Evolutionary conservation across 64 coral and sea anemone genomes (phyloP), one percentile per base, ranked within the genome.

Genomic region (Hydrozoanthus tunicans): DNA sequence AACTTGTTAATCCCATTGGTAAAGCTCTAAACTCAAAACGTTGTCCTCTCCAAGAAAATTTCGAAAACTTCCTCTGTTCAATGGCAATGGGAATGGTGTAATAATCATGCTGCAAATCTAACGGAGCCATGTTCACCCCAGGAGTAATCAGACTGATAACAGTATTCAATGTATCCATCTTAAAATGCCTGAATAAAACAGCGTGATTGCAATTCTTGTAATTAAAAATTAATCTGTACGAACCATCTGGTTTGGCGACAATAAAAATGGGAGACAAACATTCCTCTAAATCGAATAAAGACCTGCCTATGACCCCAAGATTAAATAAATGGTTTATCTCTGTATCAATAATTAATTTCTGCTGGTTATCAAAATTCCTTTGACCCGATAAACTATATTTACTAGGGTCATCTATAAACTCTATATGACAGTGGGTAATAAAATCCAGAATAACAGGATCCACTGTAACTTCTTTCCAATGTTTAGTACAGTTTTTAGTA

Each of bases 31-130:
- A 88, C 13, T 88, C 66, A 63, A 78, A 90, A 24, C 59, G 59
- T 32, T 90, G 89, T 9, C 78, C 79, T 58, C 60, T 60, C 90
- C 79, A 92, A 14, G 58, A n/a, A 92, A 92, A 83, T 17, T 53
- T 92, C 11, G 85, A 60, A 54, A 54, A 92, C 62, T 85, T 85
- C 65, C 91, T 84, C 68, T 92, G 80, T 15, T 85, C 81, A 52
- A 0, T 6, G 3, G 79, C 90, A 75, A 92, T 73, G 71, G 52
- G 65, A 5, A 92, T 13, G 52, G 90, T 92, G 27, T 92, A 92
- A 92, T 92, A 92, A 3, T 79, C 79, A 92, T 92, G 90, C 79
- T 92, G 83, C 10, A 92, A 78, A 57, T 91, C 90, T 81, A 91
- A 26, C 15, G 79, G 73, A 59, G 79, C 90, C 78, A 84, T 82